These are phyloP conservation scores for Caenorhabditis sinica DNA, from an alignment of 2,888 invertebrate genomes.

Conservation along the genomic window DNA sequence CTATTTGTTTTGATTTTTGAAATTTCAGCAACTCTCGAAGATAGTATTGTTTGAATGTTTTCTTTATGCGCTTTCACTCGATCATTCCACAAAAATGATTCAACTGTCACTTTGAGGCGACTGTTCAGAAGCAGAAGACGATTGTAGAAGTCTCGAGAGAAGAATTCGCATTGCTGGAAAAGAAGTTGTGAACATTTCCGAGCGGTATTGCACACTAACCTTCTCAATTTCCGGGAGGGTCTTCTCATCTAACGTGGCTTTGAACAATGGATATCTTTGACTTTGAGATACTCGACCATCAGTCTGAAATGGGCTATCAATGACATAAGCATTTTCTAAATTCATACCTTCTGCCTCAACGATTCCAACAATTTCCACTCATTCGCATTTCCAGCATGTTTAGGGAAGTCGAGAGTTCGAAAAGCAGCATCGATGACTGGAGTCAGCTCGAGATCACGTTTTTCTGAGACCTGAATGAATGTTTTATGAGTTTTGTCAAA, in stretches of 20 bases:
- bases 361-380: slow-evolving; percentile 58
- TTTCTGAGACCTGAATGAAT: slow-evolving; percentile 31
- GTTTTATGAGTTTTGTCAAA: not conserved
- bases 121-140: slow-evolving; percentile 89
- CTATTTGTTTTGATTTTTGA: slow-evolving; percentile 46
- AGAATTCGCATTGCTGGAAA: slow-evolving; percentile 49
- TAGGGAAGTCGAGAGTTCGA: slow-evolving; percentile 33
- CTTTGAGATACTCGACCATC: slow-evolving; percentile 48
- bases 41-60: slow-evolving; percentile 68
- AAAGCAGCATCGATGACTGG: slow-evolving; percentile 54
- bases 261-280: slow-evolving; percentile 50
- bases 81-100: slow-evolving; percentile 89
- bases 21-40: slow-evolving; percentile 57
- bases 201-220: too few species aligned
- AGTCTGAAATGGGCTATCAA: too few species aligned
- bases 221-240: slow-evolving; percentile 54
- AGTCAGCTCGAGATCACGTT: slow-evolving; percentile 60
- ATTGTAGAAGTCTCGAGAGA: slow-evolving; percentile 68
- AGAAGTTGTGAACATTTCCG: too few species aligned
- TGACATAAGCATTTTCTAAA: not conserved
- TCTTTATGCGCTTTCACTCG: slow-evolving; percentile 69
- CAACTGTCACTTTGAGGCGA: slow-evolving; percentile 95
- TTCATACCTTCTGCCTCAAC: slow-evolving; percentile 44
- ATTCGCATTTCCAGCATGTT: slow-evolving; percentile 32
- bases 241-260: slow-evolving; percentile 56